Evolutionary conservation across 2,797 vertebrate species (phyloP).

Genomic region (Tamandua tetradactyla): DNA sequence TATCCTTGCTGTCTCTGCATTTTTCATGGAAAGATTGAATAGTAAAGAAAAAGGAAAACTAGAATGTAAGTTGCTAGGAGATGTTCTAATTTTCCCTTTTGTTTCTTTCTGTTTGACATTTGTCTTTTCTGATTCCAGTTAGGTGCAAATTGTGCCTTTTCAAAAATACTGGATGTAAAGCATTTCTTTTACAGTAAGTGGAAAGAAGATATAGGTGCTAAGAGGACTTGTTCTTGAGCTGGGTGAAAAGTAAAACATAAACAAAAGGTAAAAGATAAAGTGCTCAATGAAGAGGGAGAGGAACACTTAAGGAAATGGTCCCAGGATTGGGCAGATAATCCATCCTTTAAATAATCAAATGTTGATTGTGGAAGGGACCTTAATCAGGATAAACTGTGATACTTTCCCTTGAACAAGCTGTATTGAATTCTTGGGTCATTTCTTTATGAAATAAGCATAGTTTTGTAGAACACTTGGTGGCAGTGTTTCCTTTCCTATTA

Average conservation of each 20-base stretch:
- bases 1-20: background rate
- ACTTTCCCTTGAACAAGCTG: background rate
- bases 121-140: slow-evolving; percentile 26
- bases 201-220: background rate
- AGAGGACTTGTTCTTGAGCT: background rate
- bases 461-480: background rate
- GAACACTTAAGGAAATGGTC: background rate
- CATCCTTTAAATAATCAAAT: background rate
- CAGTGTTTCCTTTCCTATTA: background rate
- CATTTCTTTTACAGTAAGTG: background rate
- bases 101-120: background rate
- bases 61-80: background rate
- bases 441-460: slow-evolving; percentile 15
- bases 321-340: background rate
- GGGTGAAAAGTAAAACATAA: background rate
- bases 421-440: background rate
- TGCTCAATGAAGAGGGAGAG: background rate
- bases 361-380: background rate
- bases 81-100: background rate
- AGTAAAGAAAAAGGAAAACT: background rate
- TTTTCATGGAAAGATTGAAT: background rate
- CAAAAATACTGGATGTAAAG: background rate
- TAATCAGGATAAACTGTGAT: background rate
- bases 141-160: slow-evolving; percentile 12
- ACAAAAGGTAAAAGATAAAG: background rate